phyloP scores from a whole-genome alignment of 2,797 vertebrate species.

The Siniperca scherzeri region DNA sequence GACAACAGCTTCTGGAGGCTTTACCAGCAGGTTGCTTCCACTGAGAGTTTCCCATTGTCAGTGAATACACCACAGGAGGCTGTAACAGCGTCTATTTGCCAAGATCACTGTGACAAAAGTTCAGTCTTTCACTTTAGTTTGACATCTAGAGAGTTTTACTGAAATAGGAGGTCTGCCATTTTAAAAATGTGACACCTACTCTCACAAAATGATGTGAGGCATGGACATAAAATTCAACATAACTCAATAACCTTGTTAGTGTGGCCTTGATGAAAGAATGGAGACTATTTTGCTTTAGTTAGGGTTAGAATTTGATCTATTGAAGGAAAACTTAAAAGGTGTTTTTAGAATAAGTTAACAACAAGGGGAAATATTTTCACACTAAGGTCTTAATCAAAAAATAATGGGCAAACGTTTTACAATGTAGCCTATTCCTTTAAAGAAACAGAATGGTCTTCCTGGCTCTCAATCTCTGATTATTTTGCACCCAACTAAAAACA shows the following conservation, averaged over 20 bases:
- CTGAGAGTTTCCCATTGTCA: background rate
- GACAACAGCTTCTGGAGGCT: background rate
- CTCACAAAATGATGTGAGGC: background rate
- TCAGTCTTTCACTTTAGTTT: slow-evolving; percentile 46
- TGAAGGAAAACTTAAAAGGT: background rate
- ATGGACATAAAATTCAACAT: background rate
- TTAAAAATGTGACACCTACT: slow-evolving; percentile 15
- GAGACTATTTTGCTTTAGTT: background rate
- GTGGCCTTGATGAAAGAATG: slow-evolving; percentile 24
- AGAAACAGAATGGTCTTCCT: background rate
- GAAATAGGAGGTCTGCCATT: slow-evolving; percentile 25
- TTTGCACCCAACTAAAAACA: background rate
- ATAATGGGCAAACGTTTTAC: background rate
- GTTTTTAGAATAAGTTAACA: slow-evolving; percentile 24
- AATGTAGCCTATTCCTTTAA: background rate
- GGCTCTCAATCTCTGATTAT: background rate
- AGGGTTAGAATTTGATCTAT: background rate
- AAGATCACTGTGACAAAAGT: slow-evolving; percentile 48
- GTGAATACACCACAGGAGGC: background rate
- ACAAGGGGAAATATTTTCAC: background rate
- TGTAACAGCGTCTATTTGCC: background rate
- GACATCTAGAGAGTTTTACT: slow-evolving; percentile 49
- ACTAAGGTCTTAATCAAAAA: background rate
- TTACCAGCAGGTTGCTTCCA: background rate
- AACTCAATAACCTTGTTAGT: slow-evolving; percentile 7